These are phyloP conservation scores for Papilio polytes DNA, from an alignment of 1,140 invertebrate genomes.

Conservation along the genomic window DNA sequence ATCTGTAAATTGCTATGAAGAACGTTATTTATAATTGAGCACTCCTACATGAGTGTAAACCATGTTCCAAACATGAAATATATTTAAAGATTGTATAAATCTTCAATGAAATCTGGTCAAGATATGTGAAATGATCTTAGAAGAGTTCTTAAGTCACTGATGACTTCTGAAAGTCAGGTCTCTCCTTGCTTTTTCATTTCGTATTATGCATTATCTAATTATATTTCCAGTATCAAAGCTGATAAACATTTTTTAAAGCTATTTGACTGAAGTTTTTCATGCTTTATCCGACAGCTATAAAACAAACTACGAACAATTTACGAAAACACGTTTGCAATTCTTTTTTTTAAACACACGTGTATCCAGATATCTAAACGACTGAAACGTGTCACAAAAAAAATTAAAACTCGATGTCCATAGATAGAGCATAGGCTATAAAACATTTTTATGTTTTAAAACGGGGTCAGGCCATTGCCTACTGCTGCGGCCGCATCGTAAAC, in stretches of 20 bases:
- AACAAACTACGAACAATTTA: conserved; percentile 15
- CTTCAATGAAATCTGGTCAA: too few species aligned
- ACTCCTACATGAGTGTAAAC: too few species aligned
- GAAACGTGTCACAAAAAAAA: conserved; percentile 24
- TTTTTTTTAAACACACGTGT: conserved; percentile 14
- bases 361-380: conserved; percentile 25
- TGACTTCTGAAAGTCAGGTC: too few species aligned
- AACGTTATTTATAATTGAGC: too few species aligned
- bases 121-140: too few species aligned
- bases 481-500: conserved; percentile 44
- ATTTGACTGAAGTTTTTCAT: background rate
- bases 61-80: too few species aligned
- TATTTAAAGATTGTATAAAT: too few species aligned
- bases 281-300: conserved; percentile 1
- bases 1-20: too few species aligned
- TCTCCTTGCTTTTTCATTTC: too few species aligned
- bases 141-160: too few species aligned
- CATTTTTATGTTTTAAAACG: conserved; percentile 38
- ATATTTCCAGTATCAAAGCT: background rate
- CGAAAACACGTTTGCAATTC: conserved; percentile 11
- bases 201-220: too few species aligned
- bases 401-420: conserved; percentile 26
- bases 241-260: background rate
- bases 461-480: conserved; percentile 32
- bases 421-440: conserved; percentile 34